Evolutionary conservation across 2,113 vertebrate species (phyloP), one percentile per base, ranked within the genome.

Genomic region (Paramisgurnus dabryanus): DNA sequence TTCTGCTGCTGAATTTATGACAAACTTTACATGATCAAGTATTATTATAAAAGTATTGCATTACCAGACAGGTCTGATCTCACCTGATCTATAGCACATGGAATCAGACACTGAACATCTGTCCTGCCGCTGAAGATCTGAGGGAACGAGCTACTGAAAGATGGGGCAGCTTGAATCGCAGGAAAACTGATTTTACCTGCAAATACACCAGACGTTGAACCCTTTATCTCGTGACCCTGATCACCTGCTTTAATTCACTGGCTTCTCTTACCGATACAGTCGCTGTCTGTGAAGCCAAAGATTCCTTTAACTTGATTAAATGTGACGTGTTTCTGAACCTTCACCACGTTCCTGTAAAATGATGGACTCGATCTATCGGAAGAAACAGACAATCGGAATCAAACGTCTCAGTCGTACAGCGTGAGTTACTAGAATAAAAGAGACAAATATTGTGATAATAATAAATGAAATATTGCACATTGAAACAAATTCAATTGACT

Each of bases 291-390:
- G 85, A 99, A 99, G 72, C 97, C 97, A 9, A 99, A 99, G 82
- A 99, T 99, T 81, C 98, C 98, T 91, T 99, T 99, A 77, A 98
- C 98, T 89, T 99, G 97, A 84, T 99, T 99, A 88, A 98, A 99
- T 0, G 96, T 99, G 6, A 99, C 98, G 2, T 98, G 97, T 84
- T 99, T 99, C 91, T 99, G 96, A 83, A 98, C 89, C 90, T 94
- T 97, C 58, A 98, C 92, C 41, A 99, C 94, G 11, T 98, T 99
- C 87, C 84, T 94, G 90, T 99, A 99, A 92, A 99, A 99, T 66
- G 93, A 93, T 0, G 94, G 87, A 77, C 95, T 96, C 34, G 82
- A 80, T 73, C 98, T 99, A 89, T n/a, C 27, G 82, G 77, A 41
- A 81, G 7, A 81, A 81, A 69, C 81, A 7, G 0, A 55, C 1